Evolutionary conservation across 2,113 vertebrate genomes (phyloP), one percentile per base, ranked within the genome.

Genomic region (Calidris pugnax): DNA sequence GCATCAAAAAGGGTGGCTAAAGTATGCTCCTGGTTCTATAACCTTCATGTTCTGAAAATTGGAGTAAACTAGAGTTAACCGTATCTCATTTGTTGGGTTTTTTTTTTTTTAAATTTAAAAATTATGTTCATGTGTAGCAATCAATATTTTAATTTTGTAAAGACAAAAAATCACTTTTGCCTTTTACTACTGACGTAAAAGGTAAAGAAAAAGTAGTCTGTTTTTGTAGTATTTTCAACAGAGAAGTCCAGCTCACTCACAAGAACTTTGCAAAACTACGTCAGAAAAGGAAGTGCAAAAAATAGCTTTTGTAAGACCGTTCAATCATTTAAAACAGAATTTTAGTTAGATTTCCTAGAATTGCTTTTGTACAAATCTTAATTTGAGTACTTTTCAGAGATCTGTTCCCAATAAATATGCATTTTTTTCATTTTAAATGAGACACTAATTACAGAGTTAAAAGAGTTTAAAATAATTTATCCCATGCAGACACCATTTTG

Each of bases 121-220:
- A 30, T 60, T 73, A 3, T 72, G 2, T n/a, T 72, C 4, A 12
- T 53, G 20, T 76, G 28, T 24, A 43, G 13, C 9, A 73, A 56
- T 57, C 47, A 37, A 11, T 51, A 2, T 21, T 55, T 85, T 59
- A 27, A 37, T 56, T 72, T 37, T 66, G 17, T 50, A 43, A 76
- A 37, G 39, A 8, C 2, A 48, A 66, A 17, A 35, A 0, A 1
- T 3, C 6, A 2, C 0, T 14, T 88, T 66, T 4, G 1, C 33
- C 15, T 66, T 87, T 72, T 87, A 56, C 24, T 64, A 12, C 51
- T 26, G 21, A 39, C 39, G 27, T 33, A 57, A 28, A 67, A 73
- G 3, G 21, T 48, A 35, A 85, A 76, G 21, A 55, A 87, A 75
- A 91, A 72, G 7, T 24, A 91, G 9, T 13, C 22, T 55, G 6